These are phyloP conservation scores for Ecliptopera silaceata DNA, from an alignment of 2,888 invertebrate species.

Conservation along the genomic window DNA sequence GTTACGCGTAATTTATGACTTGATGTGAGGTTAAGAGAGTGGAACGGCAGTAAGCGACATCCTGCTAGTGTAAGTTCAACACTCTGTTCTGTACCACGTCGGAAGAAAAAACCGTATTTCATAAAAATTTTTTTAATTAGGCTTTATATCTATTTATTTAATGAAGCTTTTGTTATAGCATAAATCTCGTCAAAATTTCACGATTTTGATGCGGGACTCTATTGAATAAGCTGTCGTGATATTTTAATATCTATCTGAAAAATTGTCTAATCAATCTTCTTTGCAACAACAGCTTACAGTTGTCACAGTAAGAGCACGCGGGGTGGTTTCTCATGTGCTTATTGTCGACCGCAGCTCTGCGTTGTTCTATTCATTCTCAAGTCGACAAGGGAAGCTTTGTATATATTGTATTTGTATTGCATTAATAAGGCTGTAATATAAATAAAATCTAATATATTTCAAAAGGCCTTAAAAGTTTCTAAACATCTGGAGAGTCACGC, in stretches of 20 bases:
- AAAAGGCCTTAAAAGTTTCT: slow-evolving; percentile 12
- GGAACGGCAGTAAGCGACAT: slow-evolving; percentile 8
- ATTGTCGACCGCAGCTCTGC: slow-evolving; percentile 29
- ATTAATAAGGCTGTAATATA: slow-evolving; percentile 25
- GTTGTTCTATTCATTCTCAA: slow-evolving; percentile 25
- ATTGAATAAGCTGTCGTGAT: too few relatives aligned
- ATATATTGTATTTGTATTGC: slow-evolving; percentile 24
- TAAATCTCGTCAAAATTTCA: too few relatives aligned
- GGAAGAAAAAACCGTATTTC: neutral
- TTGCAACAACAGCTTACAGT: slow-evolving; percentile 41
- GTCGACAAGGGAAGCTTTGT: slow-evolving; percentile 19
- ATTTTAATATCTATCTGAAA: slow-evolving; percentile 30
- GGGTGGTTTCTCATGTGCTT: slow-evolving; percentile 30
- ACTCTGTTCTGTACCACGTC: neutral
- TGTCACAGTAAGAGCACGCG: slow-evolving; percentile 50
- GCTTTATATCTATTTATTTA: too few relatives aligned
- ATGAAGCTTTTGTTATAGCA: too few relatives aligned
- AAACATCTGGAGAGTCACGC: slow-evolving; percentile 32
- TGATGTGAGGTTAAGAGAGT: slow-evolving; percentile 15
- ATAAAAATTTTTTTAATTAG: too few relatives aligned
- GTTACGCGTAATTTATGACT: slow-evolving; percentile 20
- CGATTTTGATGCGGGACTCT: too few relatives aligned
- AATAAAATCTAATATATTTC: slow-evolving; percentile 16
- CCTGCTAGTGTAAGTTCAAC: slow-evolving; percentile 1
- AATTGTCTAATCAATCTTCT: slow-evolving; percentile 58